A percentile compares a stretch with the other conserved stretches of the same genome.
Conservation (phyloP, 2,113 vertebrate genomes). For the Naja naja region DNA sequence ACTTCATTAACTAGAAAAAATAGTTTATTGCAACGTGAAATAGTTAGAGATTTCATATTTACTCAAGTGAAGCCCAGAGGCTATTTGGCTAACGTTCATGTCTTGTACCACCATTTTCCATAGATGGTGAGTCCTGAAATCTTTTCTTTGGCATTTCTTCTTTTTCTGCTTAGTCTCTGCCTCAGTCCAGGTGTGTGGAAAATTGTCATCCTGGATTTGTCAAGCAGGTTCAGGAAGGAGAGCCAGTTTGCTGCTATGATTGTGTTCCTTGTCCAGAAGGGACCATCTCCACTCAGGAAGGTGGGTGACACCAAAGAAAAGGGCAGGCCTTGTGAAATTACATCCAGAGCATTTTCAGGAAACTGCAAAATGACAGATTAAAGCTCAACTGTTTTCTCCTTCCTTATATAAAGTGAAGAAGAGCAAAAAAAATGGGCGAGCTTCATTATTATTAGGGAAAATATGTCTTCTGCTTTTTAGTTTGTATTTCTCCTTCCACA, state of each 20-base stretch:
- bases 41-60: neutral
- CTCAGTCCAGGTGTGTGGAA: neutral
- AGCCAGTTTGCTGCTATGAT: neutral
- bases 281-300: neutral
- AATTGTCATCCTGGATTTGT: neutral
- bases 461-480: too few relatives aligned
- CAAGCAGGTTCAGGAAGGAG: neutral
- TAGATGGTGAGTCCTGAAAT: neutral
- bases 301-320: neutral
- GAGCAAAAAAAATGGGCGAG: too few relatives aligned
- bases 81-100: neutral
- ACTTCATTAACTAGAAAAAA: too few relatives aligned
- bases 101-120: neutral
- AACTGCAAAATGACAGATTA: neutral
- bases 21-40: neutral
- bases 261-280: neutral
- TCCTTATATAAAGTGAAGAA: too few relatives aligned
- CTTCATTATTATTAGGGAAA: too few relatives aligned
- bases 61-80: neutral
- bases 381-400: too few relatives aligned
- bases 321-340: neutral
- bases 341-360: neutral
- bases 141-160: neutral
- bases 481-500: too few relatives aligned
- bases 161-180: neutral